These are phyloP conservation scores for Phalacrocorax carbo DNA, from an alignment of 2,113 vertebrate genomes.

Conservation along the genomic window DNA sequence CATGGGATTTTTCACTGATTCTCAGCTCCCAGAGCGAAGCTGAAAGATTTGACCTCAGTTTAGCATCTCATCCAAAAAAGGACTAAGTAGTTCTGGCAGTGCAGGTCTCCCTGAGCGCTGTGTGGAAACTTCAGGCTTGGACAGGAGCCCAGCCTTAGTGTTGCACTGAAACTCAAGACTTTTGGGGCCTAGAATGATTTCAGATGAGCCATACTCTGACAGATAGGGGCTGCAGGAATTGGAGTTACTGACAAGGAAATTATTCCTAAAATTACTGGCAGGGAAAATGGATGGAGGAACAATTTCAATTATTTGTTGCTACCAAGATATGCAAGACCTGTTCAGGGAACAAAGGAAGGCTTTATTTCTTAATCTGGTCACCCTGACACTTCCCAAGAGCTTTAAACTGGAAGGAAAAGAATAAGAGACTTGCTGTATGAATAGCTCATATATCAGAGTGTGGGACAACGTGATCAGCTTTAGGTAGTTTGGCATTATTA, in stretches of 20 bases:
- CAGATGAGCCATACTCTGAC: not conserved
- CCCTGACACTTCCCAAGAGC: not conserved
- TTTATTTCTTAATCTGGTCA: not conserved
- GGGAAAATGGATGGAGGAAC: not conserved
- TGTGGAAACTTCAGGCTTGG: not conserved
- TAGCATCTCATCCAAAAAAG: conserved; percentile 3
- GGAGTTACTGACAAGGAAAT: not conserved
- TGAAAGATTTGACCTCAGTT: not conserved
- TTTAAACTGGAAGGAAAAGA: not conserved
- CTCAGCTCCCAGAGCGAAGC: not conserved
- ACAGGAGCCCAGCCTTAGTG: not conserved
- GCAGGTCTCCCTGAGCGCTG: not conserved
- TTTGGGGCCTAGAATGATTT: not conserved
- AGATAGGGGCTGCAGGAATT: not conserved
- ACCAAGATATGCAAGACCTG: not conserved
- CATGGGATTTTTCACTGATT: conserved; percentile 12
- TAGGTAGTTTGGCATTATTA: not conserved
- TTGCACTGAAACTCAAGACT: not conserved
- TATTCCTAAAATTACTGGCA: not conserved
- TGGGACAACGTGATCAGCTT: not conserved
- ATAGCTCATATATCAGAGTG: not conserved
- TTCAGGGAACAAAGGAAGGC: not conserved
- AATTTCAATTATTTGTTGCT: not conserved
- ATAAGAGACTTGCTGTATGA: not conserved
- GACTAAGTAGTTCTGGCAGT: conserved; percentile 5